Evolutionary conservation across 2,797 vertebrate genomes (phyloP), one percentile per base, ranked within the genome.

Genomic region (Halcyon smyrnensis): DNA sequence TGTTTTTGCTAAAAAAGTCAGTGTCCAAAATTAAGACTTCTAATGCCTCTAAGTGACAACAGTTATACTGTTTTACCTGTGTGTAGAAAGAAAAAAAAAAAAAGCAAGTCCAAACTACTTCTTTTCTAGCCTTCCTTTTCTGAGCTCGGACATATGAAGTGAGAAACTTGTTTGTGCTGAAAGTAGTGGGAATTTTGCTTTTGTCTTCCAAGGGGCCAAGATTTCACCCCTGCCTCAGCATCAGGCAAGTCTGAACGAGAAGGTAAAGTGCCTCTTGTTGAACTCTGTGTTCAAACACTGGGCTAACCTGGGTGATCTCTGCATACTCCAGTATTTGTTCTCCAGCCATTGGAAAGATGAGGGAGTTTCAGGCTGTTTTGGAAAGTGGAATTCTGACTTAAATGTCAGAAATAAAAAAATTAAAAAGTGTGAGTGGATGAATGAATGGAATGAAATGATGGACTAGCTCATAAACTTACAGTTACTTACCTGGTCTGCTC

Each of bases 351-450:
- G 86, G 45, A 65, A 94, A 90, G 75, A 89, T 83, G 79, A 87
- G 41, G 45, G 60, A 88, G 30, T 59, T 84, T 90, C 54, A 77
- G 43, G 28, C 59, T 84, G 28, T 39, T 94, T 90, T 90, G 90
- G 86, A 90, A 93, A 89, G 70, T 59, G 50, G 51, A 78, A 28
- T 81, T 95, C 67, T 88, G 82, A 91, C 74, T 88, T 77, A 91
- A 94, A 90, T 86, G 92, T 84, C 93, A 93, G 63, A 88, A 92
- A 75, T 92, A 17, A 84, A 86, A 95, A 80, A 64, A 24, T 56
- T 41, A 90, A 82, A 46, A 84, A 63, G 69, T 90, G 83, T 91
- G 63, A 89, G 85, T 53, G 73, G 82, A 93, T 87, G 51, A 91
- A 95, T 82, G 78, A 83, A 63, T 3, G 4, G 76, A 86, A 84